Base-by-base conservation (phyloP, 2,888 invertebrate genomes). In the Stenoptilia bipunctidactyla region DNA sequence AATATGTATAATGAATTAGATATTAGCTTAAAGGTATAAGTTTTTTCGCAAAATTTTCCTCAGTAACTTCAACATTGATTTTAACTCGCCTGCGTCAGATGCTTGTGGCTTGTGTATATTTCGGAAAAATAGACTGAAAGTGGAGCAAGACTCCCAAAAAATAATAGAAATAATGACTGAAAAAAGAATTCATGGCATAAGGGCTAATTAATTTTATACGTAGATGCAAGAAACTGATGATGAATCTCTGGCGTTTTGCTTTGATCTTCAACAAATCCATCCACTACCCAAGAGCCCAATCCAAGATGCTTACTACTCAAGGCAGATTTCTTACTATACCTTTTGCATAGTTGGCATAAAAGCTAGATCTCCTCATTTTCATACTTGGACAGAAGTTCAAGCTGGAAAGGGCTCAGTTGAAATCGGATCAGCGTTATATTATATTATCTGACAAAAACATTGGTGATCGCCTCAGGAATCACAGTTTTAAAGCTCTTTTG, bases 231-330 rank as follows among this genome's bases (percentile, higher is more conserved):
- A 20, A 15, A 13, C 10, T 2, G 10, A 15, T 15, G 15, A 13
- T 4, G 5, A 6, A 6, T 13, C 13, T 15, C 5, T 36, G 10
- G 5, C 9, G 6, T 36, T 4, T 13, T 36, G 36, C 13, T 36
- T 36, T 36, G 36, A 36, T 36, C 6, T 36, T 4, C 36, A 36
- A 15, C 36, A 36, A 15, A 15, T 36, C 8, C 36, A 15, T n/a
- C 37, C 37, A 12, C 10, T 37, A 37, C 37, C 37, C 2, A 9
- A 13, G n/a, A 37, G 15, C 10, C 37, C 37, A 14, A 37, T 37
- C 4, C 37, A 37, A 10, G 37, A 37, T 4, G 37, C 37, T n/a
- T 37, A 15, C 20, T 37, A 37, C 20, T 15, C 15, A 5, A 2
- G 37, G n/a, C 37, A 37, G n/a, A 20, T 37, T 15, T 15, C 15